Conservation (phyloP, 1,140 invertebrate species). For the Caerostris darwini region DNA sequence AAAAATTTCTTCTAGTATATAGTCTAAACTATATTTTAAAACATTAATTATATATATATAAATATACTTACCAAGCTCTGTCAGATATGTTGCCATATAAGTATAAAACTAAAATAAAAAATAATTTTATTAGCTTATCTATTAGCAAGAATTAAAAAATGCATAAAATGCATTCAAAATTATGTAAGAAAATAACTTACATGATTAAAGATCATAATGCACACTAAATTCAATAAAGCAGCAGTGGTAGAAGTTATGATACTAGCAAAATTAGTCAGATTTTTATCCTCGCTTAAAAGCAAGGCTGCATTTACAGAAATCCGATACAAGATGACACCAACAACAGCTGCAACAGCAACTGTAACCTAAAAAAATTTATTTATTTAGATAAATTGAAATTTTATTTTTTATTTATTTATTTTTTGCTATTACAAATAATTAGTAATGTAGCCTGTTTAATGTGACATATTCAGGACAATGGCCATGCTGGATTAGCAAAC, state of each 20-base stretch:
- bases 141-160: neutral
- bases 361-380: conserved; percentile 84
- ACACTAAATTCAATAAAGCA: conserved; percentile 92
- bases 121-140: neutral
- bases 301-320: conserved; percentile 91
- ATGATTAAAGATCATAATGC: conserved; percentile 93
- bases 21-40: no score
- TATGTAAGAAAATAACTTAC: conserved; percentile 81
- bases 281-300: conserved; percentile 79
- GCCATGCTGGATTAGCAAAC: no score
- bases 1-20: neutral
- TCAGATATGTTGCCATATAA: conserved; percentile 89
- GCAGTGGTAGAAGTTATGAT: conserved; percentile 92
- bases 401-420: conserved; percentile 64
- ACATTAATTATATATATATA: neutral
- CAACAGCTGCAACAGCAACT: conserved; percentile 91
- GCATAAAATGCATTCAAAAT: neutral
- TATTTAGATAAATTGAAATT: neutral
- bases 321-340: conserved; percentile 95
- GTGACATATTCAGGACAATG: no score
- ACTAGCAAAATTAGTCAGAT: conserved; percentile 87
- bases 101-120: conserved; percentile 77
- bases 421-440: neutral
- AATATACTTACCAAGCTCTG: conserved; percentile 86
- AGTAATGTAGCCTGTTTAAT: no score